These are phyloP conservation scores for Harlomillsia oculata DNA, from an alignment of 1,140 invertebrate species.

Conservation along the genomic window DNA sequence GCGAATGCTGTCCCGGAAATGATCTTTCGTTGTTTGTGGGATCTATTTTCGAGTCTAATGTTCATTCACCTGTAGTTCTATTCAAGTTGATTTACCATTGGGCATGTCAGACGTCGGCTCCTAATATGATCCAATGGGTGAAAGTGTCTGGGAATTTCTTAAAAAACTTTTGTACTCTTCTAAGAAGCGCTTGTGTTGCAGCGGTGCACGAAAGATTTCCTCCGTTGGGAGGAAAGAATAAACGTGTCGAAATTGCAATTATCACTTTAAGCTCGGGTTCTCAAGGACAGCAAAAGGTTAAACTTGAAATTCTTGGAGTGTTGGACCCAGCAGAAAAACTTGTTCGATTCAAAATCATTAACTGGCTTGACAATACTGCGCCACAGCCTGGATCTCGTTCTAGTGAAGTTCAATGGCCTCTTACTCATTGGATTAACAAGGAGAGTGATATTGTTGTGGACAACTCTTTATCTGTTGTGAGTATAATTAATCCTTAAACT, in stretches of 20 bases:
- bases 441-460: slow-evolving; percentile 69
- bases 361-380: too few relatives aligned
- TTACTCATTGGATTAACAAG: slow-evolving; percentile 63
- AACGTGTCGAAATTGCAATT: slow-evolving; percentile 65
- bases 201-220: slow-evolving; percentile 63
- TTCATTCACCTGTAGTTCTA: slow-evolving; percentile 65
- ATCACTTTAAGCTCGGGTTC: slow-evolving; percentile 69
- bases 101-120: slow-evolving; percentile 76
- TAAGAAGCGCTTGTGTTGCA: slow-evolving; percentile 64
- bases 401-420: slow-evolving; percentile 58
- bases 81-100: slow-evolving; percentile 80
- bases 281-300: slow-evolving; percentile 44
- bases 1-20: slow-evolving; percentile 66
- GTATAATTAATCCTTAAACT: slow-evolving; percentile 35
- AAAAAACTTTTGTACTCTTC: slow-evolving; percentile 65
- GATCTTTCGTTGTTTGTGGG: slow-evolving; percentile 76
- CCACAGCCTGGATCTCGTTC: slow-evolving; percentile 45
- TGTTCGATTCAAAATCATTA: slow-evolving; percentile 65
- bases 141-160: slow-evolving; percentile 63
- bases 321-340: slow-evolving; percentile 62
- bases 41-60: slow-evolving; percentile 73
- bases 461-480: slow-evolving; percentile 67
- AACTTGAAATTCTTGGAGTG: slow-evolving; percentile 79
- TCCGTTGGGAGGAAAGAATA: slow-evolving; percentile 56
- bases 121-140: slow-evolving; percentile 77